A percentile compares a stretch with the other conserved stretches of the same genome.
Evolutionary conservation across 2,797 vertebrate genomes (phyloP).

Genomic region (Cuculus canorus): DNA sequence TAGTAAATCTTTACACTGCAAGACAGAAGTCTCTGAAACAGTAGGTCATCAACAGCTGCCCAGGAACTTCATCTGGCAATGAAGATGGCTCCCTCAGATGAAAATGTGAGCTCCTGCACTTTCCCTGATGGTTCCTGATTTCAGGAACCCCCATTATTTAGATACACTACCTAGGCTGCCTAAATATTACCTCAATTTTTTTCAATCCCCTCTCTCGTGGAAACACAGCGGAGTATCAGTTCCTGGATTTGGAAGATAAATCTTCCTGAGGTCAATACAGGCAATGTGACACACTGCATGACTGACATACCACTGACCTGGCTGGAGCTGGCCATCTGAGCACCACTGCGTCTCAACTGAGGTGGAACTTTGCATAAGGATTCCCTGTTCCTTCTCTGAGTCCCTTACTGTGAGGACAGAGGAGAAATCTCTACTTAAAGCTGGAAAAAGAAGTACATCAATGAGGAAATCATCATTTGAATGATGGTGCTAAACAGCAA

Average conservation of each 20-base stretch:
- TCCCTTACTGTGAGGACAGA: conserved; percentile 70
- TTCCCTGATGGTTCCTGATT: background rate
- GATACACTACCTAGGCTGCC: background rate
- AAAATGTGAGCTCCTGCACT: background rate
- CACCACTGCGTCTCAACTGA: conserved; percentile 63
- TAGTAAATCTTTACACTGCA: background rate
- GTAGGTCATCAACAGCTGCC: background rate
- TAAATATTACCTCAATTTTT: background rate
- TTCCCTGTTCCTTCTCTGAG: conserved; percentile 70
- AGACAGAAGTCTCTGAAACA: background rate
- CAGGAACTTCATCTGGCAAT: background rate
- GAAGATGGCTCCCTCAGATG: background rate
- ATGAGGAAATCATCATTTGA: conserved; percentile 64
- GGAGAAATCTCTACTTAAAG: conserved; percentile 70
- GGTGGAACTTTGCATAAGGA: conserved; percentile 70
- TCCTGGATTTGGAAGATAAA: conserved; percentile 33
- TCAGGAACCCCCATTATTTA: background rate
- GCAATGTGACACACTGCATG: conserved; percentile 70
- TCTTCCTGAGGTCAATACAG: conserved; percentile 62
- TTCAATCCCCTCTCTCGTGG: fast-evolving
- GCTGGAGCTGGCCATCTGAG: conserved; percentile 67
- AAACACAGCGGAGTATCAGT: background rate
- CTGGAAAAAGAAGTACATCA: conserved; percentile 74
- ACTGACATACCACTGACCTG: conserved; percentile 71
- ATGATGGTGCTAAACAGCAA: conserved; percentile 54